Base-by-base conservation (phyloP, 2,797 vertebrate genomes). In the Aldrovandia affinis region DNA sequence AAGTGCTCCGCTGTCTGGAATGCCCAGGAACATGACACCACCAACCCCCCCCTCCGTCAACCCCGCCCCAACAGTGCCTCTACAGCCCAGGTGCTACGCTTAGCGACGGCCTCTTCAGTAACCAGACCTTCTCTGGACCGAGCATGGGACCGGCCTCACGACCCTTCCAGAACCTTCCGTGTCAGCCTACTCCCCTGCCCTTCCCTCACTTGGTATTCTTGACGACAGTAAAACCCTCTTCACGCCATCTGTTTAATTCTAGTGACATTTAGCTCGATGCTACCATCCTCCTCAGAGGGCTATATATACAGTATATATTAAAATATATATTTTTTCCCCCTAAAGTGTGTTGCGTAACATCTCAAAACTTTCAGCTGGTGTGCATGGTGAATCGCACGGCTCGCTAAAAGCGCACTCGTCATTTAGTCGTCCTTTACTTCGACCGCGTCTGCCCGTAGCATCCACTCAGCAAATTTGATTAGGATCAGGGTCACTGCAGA, bases 221-320 rank as follows among this genome's bases (percentile, higher is more conserved):
- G 39, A 78, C 88, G 82, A 89, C n/a, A 88, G 90, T 90, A 90
- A 89, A 86, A 87, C 78, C 18, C 83, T 39, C 88, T 87, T 88
- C 68, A 85, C 85, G 89, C 93, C 94, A 94, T 94, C 93, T 95
- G 94, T 90, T 92, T 91, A 88, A 87, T 89, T 89, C 92, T 88
- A 89, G 87, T 92, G 93, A 95, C 92, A 92, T 93, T 94, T 88
- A 92, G 88, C 91, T 91, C 89, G 22, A 28, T 61, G 4, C 39
- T 82, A 54, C 3, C 28, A 39, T 39, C 55, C 52, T 82, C 70
- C 59, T 82, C 81, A 42, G 9, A 50, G 70, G 50, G 2, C 14
- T 20, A 44, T 52, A 10, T 55, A 78, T 30, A 65, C 1, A 68
- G 22, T 39, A 28, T 80, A 70, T 68, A 61, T 42, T 59, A 8